Evolutionary conservation across 1,140 invertebrate species (phyloP).

Genomic region (Cydia amplana): DNA sequence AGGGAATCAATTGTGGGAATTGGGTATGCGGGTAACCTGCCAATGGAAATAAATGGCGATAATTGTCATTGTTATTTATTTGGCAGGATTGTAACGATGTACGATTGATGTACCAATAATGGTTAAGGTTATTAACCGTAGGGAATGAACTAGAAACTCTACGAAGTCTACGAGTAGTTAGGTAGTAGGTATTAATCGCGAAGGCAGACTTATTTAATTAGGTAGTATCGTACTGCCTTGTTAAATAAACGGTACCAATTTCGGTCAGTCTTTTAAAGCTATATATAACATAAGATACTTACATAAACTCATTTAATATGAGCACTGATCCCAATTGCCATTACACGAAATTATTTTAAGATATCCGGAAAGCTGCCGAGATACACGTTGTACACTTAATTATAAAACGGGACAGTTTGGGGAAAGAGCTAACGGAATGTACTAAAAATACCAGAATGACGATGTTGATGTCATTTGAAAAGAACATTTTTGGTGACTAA

Average conservation of each 20-base stretch:
- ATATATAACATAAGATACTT: too few relatives aligned
- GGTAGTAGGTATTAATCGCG: too few relatives aligned
- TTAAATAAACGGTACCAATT: too few relatives aligned
- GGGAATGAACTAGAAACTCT: too few relatives aligned
- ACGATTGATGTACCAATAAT: too few relatives aligned
- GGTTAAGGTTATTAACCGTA: too few relatives aligned
- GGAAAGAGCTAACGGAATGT: constrained; percentile 21
- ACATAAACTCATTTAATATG: background rate
- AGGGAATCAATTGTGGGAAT: constrained; percentile 22
- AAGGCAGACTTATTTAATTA: too few relatives aligned
- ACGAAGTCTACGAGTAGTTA: too few relatives aligned
- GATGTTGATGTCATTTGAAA: constrained; percentile 31
- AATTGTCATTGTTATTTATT: constrained; percentile 10
- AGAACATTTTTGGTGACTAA: constrained; percentile 22
- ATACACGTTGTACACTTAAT: constrained; percentile 11
- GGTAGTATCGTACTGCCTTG: too few relatives aligned
- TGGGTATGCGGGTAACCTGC: constrained; percentile 20
- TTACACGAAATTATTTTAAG: background rate
- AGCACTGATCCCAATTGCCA: background rate
- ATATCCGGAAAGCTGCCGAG: background rate
- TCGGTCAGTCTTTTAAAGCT: too few relatives aligned
- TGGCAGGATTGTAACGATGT: background rate
- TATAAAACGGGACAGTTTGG: constrained; percentile 17
- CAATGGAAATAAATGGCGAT: constrained; percentile 30
- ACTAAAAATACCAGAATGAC: constrained; percentile 27